Evolutionary conservation across 2,888 invertebrate genomes (phyloP).

Genomic region (Callosobruchus maculatus): DNA sequence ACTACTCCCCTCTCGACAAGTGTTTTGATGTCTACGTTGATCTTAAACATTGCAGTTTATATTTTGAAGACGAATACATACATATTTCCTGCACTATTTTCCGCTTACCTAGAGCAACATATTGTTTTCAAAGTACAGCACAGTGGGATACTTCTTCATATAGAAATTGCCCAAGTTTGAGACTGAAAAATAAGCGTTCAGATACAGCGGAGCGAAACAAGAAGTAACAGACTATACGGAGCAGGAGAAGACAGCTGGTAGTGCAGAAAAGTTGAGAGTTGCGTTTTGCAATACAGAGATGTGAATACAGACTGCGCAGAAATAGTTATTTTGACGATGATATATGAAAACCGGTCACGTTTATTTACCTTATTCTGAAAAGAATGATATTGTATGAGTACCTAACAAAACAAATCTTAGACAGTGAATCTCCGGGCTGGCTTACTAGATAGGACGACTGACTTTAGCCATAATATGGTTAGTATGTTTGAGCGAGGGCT

Average conservation of each 20-base stretch:
- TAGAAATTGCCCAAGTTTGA: constrained; percentile 40
- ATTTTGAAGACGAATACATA: background rate
- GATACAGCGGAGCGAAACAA: constrained; percentile 36
- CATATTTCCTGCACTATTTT: background rate
- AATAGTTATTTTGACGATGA: background rate
- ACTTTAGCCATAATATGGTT: no score
- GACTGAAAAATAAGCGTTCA: constrained; percentile 42
- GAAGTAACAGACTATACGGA: constrained; percentile 21
- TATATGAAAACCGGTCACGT: background rate
- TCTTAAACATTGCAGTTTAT: no score
- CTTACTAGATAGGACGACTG: no score
- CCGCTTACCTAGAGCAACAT: background rate
- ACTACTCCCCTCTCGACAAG: no score
- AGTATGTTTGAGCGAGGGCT: no score
- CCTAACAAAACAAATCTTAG: no score
- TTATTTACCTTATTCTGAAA: no score
- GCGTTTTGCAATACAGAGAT: background rate
- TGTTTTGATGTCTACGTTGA: no score
- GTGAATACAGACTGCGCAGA: background rate
- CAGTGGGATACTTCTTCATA: constrained; percentile 23
- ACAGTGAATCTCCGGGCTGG: no score
- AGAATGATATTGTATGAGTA: no score
- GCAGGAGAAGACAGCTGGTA: constrained; percentile 39
- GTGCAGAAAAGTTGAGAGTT: constrained; percentile 7
- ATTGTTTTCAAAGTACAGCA: background rate